A percentile compares a stretch with the other conserved stretches of the same genome.
Evolutionary conservation across 2,888 invertebrate genomes (phyloP).

Genomic region (Clostera curtula): DNA sequence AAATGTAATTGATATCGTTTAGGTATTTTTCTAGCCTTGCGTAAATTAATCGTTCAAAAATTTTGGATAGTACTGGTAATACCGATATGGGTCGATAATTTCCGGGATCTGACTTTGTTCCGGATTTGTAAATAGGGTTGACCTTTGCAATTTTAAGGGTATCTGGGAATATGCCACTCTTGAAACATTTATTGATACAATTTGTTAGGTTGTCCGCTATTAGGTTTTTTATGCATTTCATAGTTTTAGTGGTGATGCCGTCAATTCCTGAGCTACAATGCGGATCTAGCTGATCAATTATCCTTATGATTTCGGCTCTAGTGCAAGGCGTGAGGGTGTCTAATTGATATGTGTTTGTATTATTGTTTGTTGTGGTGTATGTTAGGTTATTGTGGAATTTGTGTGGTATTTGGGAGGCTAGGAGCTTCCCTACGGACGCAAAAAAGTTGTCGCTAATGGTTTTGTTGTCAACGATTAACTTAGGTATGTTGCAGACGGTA

Average conservation of each 20-base stretch:
- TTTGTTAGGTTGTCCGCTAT: slow-evolving; percentile 1
- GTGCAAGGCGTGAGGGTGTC: background rate
- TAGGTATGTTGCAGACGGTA: no score
- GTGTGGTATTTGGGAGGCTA: slow-evolving; percentile 11
- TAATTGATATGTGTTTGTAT: background rate
- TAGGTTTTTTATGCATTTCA: slow-evolving; percentile 5
- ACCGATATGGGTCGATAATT: slow-evolving; percentile 9
- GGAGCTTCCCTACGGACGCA: slow-evolving; percentile 6
- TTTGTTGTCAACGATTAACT: no score
- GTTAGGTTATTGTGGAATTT: slow-evolving; percentile 2
- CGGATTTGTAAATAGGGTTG: slow-evolving; percentile 8
- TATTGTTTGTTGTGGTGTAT: background rate
- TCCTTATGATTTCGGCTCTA: background rate
- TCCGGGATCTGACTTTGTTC: slow-evolving; percentile 5
- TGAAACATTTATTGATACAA: slow-evolving; percentile 1
- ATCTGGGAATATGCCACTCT: slow-evolving; percentile 4
- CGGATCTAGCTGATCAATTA: slow-evolving; percentile 1
- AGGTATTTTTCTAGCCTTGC: slow-evolving; percentile 2
- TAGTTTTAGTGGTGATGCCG: slow-evolving; percentile 4
- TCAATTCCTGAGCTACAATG: slow-evolving; percentile 7
- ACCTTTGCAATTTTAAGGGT: slow-evolving; percentile 4
- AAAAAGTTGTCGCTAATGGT: slow-evolving; percentile 9
- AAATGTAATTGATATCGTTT: slow-evolving; percentile 1
- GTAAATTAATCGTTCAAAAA: slow-evolving; percentile 6
- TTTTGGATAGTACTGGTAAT: slow-evolving; percentile 5